Conservation (phyloP, 1,140 invertebrate genomes). For the Cyclargus thomasi region DNA sequence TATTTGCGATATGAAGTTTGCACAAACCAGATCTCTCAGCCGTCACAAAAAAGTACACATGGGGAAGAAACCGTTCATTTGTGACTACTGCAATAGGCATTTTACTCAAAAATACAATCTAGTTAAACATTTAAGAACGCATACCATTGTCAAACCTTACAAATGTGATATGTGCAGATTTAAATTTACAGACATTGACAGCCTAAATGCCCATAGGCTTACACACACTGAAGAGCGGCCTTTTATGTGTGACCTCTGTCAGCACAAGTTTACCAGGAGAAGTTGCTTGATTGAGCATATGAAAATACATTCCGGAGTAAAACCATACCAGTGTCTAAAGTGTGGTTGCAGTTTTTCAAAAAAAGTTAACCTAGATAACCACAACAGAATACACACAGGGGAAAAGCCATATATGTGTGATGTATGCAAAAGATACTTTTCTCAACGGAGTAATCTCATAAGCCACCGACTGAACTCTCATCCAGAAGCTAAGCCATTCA, state of each 20-base stretch:
- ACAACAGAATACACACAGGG: not conserved
- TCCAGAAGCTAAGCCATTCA: slow-evolving; percentile 5
- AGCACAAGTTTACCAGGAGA: not conserved
- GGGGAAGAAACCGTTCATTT: not conserved
- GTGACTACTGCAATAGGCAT: not conserved
- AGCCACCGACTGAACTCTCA: not conserved
- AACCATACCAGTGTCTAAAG: not conserved
- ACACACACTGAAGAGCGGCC: not conserved
- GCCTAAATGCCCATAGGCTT: not conserved
- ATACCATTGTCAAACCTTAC: not conserved
- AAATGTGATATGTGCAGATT: slow-evolving; percentile 11
- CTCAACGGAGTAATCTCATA: slow-evolving; percentile 1
- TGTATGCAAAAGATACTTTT: not conserved
- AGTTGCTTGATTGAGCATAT: slow-evolving; percentile 6
- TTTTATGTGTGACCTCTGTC: not conserved
- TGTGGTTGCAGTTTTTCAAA: slow-evolving; percentile 9
- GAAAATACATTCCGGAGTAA: not conserved
- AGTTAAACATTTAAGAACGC: slow-evolving; percentile 9
- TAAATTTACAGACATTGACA: slow-evolving; percentile 6
- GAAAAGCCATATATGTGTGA: slow-evolving; percentile 9
- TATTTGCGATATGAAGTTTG: slow-evolving; percentile 1
- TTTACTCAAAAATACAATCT: slow-evolving; percentile 14
- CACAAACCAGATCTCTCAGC: not conserved
- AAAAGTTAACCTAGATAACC: not conserved
- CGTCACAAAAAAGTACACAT: slow-evolving; percentile 1